A percentile compares a stretch with the other conserved stretches of the same genome.
These are phyloP conservation scores for Drosophila tsacasi DNA, from an alignment of 1,140 invertebrate genomes.

Conservation along the genomic window DNA sequence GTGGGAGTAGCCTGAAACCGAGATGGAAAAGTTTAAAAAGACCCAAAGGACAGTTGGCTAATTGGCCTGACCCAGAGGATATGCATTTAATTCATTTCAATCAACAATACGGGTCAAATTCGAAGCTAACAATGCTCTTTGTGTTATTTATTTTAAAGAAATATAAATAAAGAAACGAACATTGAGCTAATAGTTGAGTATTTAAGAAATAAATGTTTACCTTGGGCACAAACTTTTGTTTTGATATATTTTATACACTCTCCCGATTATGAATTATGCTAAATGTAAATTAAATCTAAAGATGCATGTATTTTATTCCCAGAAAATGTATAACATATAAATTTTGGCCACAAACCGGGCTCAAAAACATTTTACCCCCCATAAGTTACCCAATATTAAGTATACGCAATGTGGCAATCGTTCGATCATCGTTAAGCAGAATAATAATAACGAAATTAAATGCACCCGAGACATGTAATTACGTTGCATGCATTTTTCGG, in stretches of 20 bases:
- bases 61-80: conserved; percentile 40
- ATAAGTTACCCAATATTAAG: background rate
- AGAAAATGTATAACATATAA: background rate
- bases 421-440: conserved; percentile 31
- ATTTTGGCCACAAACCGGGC: no score
- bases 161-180: no score
- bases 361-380: background rate
- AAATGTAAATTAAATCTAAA: no score
- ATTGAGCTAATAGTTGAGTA: background rate
- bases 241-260: background rate
- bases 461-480: conserved; percentile 33
- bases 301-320: no score
- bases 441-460: conserved; percentile 31
- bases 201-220: no score
- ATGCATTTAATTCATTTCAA: conserved; percentile 28
- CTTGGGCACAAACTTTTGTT: background rate
- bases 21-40: conserved; percentile 39
- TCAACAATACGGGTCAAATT: background rate
- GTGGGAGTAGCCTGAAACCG: conserved; percentile 11
- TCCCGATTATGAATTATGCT: background rate
- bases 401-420: conserved; percentile 24
- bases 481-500: conserved; percentile 10
- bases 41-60: conserved; percentile 46
- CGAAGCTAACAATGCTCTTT: background rate
- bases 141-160: background rate